Base-by-base conservation (phyloP, 2,888 invertebrate genomes). In the Colletes collaris region DNA sequence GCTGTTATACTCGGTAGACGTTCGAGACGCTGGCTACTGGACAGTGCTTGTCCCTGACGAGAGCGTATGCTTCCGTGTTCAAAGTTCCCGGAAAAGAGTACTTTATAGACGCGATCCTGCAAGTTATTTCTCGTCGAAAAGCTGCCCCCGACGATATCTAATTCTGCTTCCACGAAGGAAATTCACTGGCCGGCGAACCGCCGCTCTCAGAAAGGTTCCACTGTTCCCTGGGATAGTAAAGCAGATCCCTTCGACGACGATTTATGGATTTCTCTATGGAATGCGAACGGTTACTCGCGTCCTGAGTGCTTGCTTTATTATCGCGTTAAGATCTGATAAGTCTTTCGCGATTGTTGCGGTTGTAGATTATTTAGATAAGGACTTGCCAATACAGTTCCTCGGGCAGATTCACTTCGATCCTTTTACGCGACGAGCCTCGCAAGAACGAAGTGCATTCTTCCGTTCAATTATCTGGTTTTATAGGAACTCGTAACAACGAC, bases 11-110 rank as follows among this genome's bases (percentile, higher is more conserved):
- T 64, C 65, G 70, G 77, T 67, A 66, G 82, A 86, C 81, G 74
- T 86, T 83, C 76, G 70, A 83, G 79, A 74, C 85, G 75, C 58
- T 77, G 69, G 86, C 81, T 83, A 79, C 84, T 71, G 84, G 68
- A 74, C 81, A 63, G 65, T 63, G 64, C 81, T 72, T 72, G 80
- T 81, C 80, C 80, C 80, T 80, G 76, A 72, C 71, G 79, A 68
- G 79, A 16, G 7, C 69, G 44, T 50, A 3, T 19, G 71, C 81
- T 82, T 82, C 82, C 81, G 81, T 74, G 81, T 82, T 81, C 70
- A 35, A 74, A 40, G 73, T 82, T 82, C 81, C 71, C 70, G 67
- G 81, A 81, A 82, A 82, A 66, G 46, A 50, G 37, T 53, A 62
- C 37, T 76, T 73, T 76, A 76, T 63, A 68, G 71, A 35, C 65